Base-by-base conservation (phyloP, 1,140 invertebrate species). In the Apis laboriosa region DNA sequence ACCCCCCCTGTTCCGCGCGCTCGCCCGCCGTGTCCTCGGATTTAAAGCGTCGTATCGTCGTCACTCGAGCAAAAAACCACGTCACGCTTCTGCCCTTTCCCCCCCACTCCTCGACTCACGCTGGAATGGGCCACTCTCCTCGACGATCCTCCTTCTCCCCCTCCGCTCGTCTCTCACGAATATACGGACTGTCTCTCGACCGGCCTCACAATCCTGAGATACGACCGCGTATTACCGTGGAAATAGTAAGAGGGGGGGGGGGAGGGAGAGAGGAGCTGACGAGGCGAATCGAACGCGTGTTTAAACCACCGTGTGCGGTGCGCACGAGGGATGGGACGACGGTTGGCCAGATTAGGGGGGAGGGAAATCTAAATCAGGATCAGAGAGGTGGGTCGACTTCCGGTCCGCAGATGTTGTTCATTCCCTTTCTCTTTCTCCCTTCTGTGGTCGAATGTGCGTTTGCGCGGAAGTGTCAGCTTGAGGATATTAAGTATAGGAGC, bases 141-240 rank as follows among this genome's bases (percentile, higher is more conserved):
- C 86, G 77, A 84, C 64, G 71, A 79, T 43, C 15, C 34, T 61
- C 60, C 15, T 53, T 17, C 21, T 21, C 43, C n/a, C 61, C 72
- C 74, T 66, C 72, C 53, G 49, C 76, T 9, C 56, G n/a, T 28
- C 53, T 85, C 76, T 73, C 79, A 28, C 82, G 61, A 71, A 83
- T 49, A 56, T 72, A 49, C 56, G 21, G 64, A 53, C 76, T 77
- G 80, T 83, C 84, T 84, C 82, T 78, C 83, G 77, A 79, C 77
- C 83, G 76, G 86, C 77, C 90, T 93, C 91, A 91, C 91, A 94
- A 94, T 94, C 93, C 92, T 94, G 93, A 94, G 93, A 94, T 94
- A 94, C 93, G 93, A 92, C 86, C 90, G 77, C 87, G 91, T 87
- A 93, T 94, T 92, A 93, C 92, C 34, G 88, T 86, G 83, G 90